Evolutionary conservation across 2,888 invertebrate species (phyloP).

Genomic region (Encarsia formosa): DNA sequence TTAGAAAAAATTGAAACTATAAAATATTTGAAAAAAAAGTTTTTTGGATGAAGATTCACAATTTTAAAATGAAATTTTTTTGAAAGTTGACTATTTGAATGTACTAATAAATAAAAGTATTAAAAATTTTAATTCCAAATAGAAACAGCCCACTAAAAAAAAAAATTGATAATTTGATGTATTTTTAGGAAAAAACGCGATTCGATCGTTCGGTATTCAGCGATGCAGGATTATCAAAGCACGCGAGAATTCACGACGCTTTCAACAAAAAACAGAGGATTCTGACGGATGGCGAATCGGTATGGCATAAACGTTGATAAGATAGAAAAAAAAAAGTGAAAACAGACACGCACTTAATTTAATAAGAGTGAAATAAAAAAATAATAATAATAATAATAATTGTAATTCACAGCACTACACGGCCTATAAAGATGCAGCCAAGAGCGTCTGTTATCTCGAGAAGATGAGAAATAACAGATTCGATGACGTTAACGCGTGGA

Average conservation of each 20-base stretch:
- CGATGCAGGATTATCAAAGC: conserved; percentile 6
- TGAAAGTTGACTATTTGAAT: too few relatives aligned
- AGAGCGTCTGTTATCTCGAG: conserved; percentile 51
- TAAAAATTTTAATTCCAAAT: too few relatives aligned
- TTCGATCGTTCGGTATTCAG: conserved; percentile 37
- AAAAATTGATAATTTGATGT: background rate
- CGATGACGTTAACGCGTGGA: conserved; percentile 18
- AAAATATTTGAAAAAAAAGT: background rate
- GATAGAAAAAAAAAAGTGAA: too few relatives aligned
- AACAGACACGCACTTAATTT: too few relatives aligned
- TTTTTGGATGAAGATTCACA: background rate
- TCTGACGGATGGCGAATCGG: conserved; percentile 41
- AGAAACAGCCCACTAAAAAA: too few relatives aligned
- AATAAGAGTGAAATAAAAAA: too few relatives aligned
- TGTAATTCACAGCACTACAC: conserved; percentile 47
- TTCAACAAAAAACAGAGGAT: conserved; percentile 32
- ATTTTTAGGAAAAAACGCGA: conserved; percentile 37
- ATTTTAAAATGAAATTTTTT: too few relatives aligned
- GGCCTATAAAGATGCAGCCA: conserved; percentile 50
- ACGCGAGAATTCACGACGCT: conserved; percentile 6
- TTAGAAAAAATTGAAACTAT: background rate
- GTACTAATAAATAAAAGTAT: too few relatives aligned
- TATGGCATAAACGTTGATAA: conserved; percentile 27
- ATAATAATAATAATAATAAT: too few relatives aligned
- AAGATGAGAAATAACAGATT: conserved; percentile 36